Evolutionary conservation across 2,113 vertebrate genomes (phyloP), one percentile per base, ranked within the genome.

Genomic region (Sylvilagus bachmani): DNA sequence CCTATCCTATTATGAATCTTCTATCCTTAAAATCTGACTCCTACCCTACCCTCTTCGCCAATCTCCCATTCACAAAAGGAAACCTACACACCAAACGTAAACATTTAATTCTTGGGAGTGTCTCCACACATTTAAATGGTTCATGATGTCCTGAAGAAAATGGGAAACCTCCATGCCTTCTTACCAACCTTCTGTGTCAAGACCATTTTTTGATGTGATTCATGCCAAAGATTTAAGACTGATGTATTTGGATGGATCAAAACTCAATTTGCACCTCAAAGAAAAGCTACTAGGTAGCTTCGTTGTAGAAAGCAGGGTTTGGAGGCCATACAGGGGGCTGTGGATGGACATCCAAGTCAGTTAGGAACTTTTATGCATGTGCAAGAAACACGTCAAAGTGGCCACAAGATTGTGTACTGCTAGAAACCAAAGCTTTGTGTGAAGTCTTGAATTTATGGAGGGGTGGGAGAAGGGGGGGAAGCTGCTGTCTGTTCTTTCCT

Each of bases 381-480:
- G 96, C 25, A 1, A 96, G 91, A 97, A 97, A 95, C 93, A 96
- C 92, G 97, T 97, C 96, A 97, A 97, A 96, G 96, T 91, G 96
- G 96, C 97, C 94, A 93, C 96, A 70, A 55, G 95, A 97, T 97
- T 97, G 97, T 97, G 98, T 98, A 98, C 98, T 98, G 98, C 98
- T 98, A 98, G 98, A 97, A 98, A 98, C 98, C 98, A 98, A 98
- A 98, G 98, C 84, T 97, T 97, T 38, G 97, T 98, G 98, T 97
- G 92, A 96, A 98, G 98, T 96, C 86, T 96, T 89, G 98, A 96
- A 89, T 97, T 98, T 97, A 96, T 95, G 96, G 86, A 19, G 55
- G 19, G 82, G 85, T 44, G 44, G 61, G 19, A 94, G 93, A 94
- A 93, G 92, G 97, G 96, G 86, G 79, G 73, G 86, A 93, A 96